Conservation (phyloP, 2,888 invertebrate species). For the Tyria jacobaeae region DNA sequence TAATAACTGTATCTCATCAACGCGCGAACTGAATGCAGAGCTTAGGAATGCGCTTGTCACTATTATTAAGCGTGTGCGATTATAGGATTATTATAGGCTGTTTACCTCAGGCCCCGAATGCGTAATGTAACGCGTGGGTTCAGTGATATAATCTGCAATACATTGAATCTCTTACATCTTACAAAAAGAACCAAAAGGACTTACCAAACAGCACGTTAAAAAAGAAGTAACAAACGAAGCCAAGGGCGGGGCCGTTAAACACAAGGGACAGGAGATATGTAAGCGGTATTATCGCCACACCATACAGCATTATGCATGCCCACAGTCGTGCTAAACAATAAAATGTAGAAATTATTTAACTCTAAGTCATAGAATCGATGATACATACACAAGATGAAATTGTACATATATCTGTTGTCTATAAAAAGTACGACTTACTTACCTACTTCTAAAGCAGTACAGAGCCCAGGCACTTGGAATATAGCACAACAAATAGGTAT, state of each 20-base stretch:
- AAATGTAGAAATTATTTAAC: background rate
- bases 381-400: too few relatives aligned
- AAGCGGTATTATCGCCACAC: constrained; percentile 90
- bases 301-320: constrained; percentile 89
- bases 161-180: too few relatives aligned
- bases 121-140: too few relatives aligned
- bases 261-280: constrained; percentile 89
- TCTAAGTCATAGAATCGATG: too few relatives aligned
- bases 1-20: too few relatives aligned
- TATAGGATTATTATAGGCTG: too few relatives aligned
- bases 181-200: constrained; percentile 26
- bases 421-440: constrained; percentile 27
- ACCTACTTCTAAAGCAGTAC: constrained; percentile 83
- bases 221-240: constrained; percentile 91
- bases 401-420: background rate
- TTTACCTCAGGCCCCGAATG: too few relatives aligned
- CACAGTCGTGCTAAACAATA: constrained; percentile 84
- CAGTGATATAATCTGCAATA: too few relatives aligned
- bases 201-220: constrained; percentile 91
- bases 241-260: constrained; percentile 91
- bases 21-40: too few relatives aligned
- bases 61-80: too few relatives aligned
- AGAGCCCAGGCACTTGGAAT: constrained; percentile 89
- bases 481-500: constrained; percentile 87
- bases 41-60: too few relatives aligned